These are phyloP conservation scores for Otocyon megalotis DNA, from an alignment of 2,113 vertebrate genomes.

Conservation along the genomic window DNA sequence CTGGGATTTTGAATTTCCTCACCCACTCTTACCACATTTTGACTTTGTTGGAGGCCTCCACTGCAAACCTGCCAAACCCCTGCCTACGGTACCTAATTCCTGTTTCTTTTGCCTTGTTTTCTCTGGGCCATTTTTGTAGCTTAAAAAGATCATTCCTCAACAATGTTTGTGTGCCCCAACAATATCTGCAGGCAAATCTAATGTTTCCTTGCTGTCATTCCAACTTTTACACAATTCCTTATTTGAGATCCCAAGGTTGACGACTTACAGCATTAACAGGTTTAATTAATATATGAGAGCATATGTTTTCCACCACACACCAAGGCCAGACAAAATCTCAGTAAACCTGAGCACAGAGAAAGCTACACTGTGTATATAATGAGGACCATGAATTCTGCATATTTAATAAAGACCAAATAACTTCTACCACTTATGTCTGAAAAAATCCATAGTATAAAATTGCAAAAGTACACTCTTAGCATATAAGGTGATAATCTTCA, in stretches of 20 bases:
- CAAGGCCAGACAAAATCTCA: background rate
- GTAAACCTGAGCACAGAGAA: background rate
- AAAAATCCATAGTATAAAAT: background rate
- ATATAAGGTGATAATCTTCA: background rate
- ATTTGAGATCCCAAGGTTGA: background rate
- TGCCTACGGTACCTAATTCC: background rate
- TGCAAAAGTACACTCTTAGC: background rate
- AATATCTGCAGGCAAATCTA: background rate
- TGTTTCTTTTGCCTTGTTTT: background rate
- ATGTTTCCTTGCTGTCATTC: background rate
- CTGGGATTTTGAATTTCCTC: slow-evolving; percentile 94
- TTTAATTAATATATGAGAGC: background rate
- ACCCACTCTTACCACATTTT: slow-evolving; percentile 92
- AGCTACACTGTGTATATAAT: background rate
- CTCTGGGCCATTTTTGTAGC: background rate
- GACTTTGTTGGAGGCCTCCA: slow-evolving; percentile 82
- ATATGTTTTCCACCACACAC: background rate
- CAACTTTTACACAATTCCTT: background rate
- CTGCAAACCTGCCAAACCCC: background rate
- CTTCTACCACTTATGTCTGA: background rate
- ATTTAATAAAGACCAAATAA: background rate
- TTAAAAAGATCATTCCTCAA: background rate
- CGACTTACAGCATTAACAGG: background rate
- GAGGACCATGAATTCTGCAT: background rate
- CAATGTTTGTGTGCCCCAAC: no score